Percentiles rank a stretch among this genome's conserved stretches.
phyloP scores from a whole-genome alignment of 2,113 vertebrate genomes.

The Sus scrofa region T2T-Sscrofa CM000814.6:110775501-110776000 shows the following conservation, averaged over 20 bases:
- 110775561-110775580: neutral
- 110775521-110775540: neutral
- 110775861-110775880: neutral
- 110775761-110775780: neutral
- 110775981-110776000: neutral
- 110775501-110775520: conserved; percentile 16
- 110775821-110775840: neutral
- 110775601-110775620: neutral
- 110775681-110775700: neutral
- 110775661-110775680: neutral
- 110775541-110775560: neutral
- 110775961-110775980: neutral
- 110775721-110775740: neutral
- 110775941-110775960: neutral
- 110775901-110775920: neutral
- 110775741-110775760: neutral
- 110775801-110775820: neutral
- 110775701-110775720: neutral
- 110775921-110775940: neutral
- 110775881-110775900: neutral
- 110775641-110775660: neutral
- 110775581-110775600: neutral
- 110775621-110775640: neutral
- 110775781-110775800: neutral
- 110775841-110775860: neutral